Conservation (phyloP, 2,888 invertebrate species). For the Cantharis nigra region DNA sequence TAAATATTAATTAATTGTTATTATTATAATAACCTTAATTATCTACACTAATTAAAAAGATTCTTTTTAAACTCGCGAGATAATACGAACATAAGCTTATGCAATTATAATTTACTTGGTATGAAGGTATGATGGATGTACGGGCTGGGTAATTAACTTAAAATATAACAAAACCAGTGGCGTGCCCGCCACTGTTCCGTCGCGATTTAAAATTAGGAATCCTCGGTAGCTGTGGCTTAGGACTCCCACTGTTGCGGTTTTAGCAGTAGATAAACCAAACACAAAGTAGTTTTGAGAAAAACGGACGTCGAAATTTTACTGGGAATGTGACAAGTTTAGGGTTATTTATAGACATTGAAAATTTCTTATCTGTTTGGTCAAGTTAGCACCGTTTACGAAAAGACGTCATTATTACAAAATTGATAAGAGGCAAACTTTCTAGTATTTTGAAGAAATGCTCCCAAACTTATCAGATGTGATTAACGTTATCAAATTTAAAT, state of each 20-base stretch:
- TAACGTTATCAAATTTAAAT: not conserved
- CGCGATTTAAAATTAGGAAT: too few relatives aligned
- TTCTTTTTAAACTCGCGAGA: not conserved
- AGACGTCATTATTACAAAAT: not conserved
- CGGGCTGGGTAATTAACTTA: not conserved
- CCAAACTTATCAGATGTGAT: not conserved
- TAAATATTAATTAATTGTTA: not conserved
- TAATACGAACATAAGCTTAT: not conserved
- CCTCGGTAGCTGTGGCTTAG: not conserved
- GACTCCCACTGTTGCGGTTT: not conserved
- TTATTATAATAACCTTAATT: not conserved
- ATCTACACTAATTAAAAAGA: not conserved
- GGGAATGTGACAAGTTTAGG: not conserved
- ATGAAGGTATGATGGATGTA: not conserved
- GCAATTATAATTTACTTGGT: not conserved
- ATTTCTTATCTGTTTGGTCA: not conserved
- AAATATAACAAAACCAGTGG: not conserved
- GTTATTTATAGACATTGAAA: not conserved
- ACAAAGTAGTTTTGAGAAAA: not conserved
- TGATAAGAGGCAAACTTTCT: not conserved
- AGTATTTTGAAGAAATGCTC: not conserved
- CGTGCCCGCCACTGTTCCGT: too few relatives aligned
- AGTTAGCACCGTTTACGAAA: not conserved
- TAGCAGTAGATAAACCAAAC: not conserved
- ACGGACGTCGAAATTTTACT: not conserved